These are phyloP conservation scores for Reticulitermes lucifugus DNA, from an alignment of 2,888 invertebrate genomes.

Conservation along the genomic window DNA sequence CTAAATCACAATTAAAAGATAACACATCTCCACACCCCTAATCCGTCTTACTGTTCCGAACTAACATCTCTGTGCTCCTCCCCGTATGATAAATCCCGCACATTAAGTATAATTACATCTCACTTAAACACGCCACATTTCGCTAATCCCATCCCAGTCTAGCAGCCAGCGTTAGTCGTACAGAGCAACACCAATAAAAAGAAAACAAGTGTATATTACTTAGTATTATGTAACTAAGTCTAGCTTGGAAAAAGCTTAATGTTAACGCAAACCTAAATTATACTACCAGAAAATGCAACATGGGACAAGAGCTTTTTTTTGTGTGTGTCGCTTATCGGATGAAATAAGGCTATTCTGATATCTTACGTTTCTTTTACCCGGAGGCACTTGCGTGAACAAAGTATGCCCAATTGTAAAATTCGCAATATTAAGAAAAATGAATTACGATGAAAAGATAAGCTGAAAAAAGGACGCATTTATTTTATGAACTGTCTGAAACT, in stretches of 20 bases:
- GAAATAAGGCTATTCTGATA: no score
- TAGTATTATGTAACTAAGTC: constrained; percentile 37
- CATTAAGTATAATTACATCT: constrained; percentile 40
- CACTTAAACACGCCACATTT: constrained; percentile 41
- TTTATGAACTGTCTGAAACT: no score
- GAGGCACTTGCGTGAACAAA: no score
- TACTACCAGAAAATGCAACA: constrained; percentile 9
- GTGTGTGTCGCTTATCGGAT: background rate
- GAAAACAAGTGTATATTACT: constrained; percentile 41
- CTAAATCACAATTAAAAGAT: constrained; percentile 40
- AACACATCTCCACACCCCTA: constrained; percentile 33
- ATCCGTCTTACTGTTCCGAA: constrained; percentile 28
- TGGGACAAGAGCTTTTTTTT: background rate
- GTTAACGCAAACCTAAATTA: constrained; percentile 32
- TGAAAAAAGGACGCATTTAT: no score
- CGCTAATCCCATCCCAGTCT: constrained; percentile 34
- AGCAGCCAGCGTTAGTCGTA: background rate
- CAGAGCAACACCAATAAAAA: constrained; percentile 37
- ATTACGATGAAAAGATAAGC: no score
- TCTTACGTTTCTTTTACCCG: no score
- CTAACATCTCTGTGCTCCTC: background rate
- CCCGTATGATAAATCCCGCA: constrained; percentile 36
- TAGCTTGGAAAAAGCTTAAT: constrained; percentile 30
- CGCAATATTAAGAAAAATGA: no score
- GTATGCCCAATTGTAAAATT: no score